Evolutionary conservation across 2,888 invertebrate genomes (phyloP).

Genomic region (Pandemis cinnamomeana): DNA sequence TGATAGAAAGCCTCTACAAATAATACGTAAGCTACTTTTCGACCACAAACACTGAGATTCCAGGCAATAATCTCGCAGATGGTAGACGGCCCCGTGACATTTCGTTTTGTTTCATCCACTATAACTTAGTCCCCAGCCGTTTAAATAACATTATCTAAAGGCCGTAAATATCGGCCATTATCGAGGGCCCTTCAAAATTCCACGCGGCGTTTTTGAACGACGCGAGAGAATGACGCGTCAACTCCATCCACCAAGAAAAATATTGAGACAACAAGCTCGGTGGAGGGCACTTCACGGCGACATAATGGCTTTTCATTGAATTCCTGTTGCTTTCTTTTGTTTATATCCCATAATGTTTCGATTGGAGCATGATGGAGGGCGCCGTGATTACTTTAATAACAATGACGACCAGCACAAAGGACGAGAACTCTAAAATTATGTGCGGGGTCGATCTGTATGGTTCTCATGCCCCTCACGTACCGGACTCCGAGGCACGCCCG

Average conservation of each 20-base stretch:
- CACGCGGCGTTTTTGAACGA: slow-evolving; percentile 77
- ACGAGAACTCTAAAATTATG: slow-evolving; percentile 78
- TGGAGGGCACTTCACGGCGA: slow-evolving; percentile 77
- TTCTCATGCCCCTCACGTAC: slow-evolving; percentile 81
- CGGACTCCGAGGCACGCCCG: slow-evolving; percentile 56
- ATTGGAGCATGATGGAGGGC: slow-evolving; percentile 81
- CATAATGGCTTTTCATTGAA: slow-evolving; percentile 84
- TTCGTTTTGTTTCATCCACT: slow-evolving; percentile 68
- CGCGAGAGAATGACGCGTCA: slow-evolving; percentile 80
- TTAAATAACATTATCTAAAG: slow-evolving; percentile 80
- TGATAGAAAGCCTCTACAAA: slow-evolving; percentile 50
- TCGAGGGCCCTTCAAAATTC: slow-evolving; percentile 80
- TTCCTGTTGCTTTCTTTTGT: slow-evolving; percentile 83
- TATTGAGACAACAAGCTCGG: slow-evolving; percentile 80
- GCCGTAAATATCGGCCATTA: slow-evolving; percentile 83
- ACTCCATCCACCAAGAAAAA: slow-evolving; percentile 81
- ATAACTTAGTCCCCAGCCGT: slow-evolving; percentile 70
- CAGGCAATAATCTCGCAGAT: slow-evolving; percentile 37
- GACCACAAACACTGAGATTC: slow-evolving; percentile 45
- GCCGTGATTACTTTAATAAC: slow-evolving; percentile 84
- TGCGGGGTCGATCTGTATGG: slow-evolving; percentile 71
- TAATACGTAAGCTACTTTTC: slow-evolving; percentile 48
- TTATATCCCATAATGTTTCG: slow-evolving; percentile 84
- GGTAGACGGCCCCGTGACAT: slow-evolving; percentile 56
- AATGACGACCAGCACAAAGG: slow-evolving; percentile 80